These are phyloP conservation scores for Gymnobelideus leadbeateri DNA, from an alignment of 2,113 vertebrate genomes.

Conservation along the genomic window DNA sequence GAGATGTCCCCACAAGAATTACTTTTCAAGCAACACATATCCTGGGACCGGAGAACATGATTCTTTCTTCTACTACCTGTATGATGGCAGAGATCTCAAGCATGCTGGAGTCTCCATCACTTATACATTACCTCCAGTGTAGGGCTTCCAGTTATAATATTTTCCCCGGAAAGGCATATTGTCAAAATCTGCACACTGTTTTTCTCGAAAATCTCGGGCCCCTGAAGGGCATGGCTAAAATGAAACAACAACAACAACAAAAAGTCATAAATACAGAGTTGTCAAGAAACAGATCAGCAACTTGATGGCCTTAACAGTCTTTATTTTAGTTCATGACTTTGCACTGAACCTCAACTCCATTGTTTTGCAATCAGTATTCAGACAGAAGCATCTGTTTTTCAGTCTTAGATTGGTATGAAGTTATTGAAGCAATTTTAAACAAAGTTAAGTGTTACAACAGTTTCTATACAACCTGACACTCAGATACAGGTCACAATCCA, in stretches of 20 bases:
- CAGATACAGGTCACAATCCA: conserved; percentile 60
- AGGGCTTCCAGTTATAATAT: conserved; percentile 99
- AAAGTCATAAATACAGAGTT: conserved; percentile 73
- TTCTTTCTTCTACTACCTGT: background rate
- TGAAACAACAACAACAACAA: conserved; percentile 53
- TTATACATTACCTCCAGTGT: conserved; percentile 94
- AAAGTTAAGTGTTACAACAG: conserved; percentile 72
- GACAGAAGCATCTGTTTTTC: conserved; percentile 54
- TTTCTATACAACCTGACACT: conserved; percentile 70
- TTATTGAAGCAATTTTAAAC: conserved; percentile 75
- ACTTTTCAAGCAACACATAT: background rate
- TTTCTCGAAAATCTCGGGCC: conserved; percentile 96
- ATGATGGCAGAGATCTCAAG: conserved; percentile 61
- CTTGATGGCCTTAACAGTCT: conserved; percentile 40
- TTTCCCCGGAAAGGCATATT: conserved; percentile 97
- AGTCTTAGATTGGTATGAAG: conserved; percentile 64
- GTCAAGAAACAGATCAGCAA: conserved; percentile 61
- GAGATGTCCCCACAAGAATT: conserved; percentile 45
- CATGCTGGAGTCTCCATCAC: conserved; percentile 52
- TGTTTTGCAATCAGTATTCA: conserved; percentile 64
- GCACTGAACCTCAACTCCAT: conserved; percentile 58
- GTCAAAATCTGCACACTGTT: conserved; percentile 98
- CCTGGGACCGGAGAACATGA: conserved; percentile 38
- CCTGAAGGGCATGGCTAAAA: conserved; percentile 92
- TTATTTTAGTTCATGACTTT: conserved; percentile 54